Evolutionary conservation across 1,140 invertebrate genomes (phyloP).

Genomic region (Pseudomyrmex concolor): DNA sequence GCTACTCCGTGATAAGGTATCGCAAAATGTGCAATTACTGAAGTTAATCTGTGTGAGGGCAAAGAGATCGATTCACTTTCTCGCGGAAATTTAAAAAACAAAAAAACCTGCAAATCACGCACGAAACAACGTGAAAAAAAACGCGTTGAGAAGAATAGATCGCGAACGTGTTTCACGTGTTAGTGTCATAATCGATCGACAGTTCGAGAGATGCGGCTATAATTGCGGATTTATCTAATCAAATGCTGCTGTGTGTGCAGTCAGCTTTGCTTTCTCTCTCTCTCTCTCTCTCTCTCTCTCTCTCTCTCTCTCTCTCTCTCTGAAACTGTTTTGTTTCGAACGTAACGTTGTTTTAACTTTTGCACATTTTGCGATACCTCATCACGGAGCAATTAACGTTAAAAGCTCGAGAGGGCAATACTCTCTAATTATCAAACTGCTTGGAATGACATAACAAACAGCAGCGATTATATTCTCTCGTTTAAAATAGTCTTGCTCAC

Average conservation of each 20-base stretch:
- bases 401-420: constrained; percentile 25
- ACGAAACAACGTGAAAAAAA: constrained; percentile 33
- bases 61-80: not conserved
- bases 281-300: not conserved
- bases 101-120: constrained; percentile 43
- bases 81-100: not conserved
- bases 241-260: not conserved
- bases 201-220: not conserved
- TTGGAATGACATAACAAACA: constrained; percentile 23
- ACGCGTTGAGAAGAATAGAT: constrained; percentile 32
- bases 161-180: not conserved
- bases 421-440: not conserved
- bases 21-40: too few species aligned
- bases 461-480: constrained; percentile 12
- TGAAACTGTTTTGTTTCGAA: too few species aligned
- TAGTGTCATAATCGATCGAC: constrained; percentile 46
- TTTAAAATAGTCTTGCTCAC: constrained; percentile 22
- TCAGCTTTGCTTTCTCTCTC: not conserved
- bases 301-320: not conserved
- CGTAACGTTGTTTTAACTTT: too few species aligned
- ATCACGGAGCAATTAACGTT: not conserved
- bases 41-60: not conserved
- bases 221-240: not conserved
- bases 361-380: not conserved
- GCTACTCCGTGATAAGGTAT: too few species aligned